Evolutionary conservation across 53 echinoderm and acorn worm species (phyloP).

Genomic region (Apostichopus leukothele): DNA sequence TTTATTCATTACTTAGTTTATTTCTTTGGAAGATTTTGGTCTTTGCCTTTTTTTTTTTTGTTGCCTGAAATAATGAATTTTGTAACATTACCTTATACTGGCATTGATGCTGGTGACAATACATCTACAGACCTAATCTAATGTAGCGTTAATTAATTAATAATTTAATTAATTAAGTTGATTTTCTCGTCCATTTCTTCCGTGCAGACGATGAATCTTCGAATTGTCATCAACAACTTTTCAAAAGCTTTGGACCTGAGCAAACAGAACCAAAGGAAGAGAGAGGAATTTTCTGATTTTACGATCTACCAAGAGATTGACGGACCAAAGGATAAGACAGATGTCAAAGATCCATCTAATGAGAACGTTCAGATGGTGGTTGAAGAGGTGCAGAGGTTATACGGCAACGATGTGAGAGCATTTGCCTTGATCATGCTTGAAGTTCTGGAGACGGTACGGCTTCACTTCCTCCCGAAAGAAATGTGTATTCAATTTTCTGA

Average conservation of each 20-base stretch:
- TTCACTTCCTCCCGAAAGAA: conserved; percentile 35
- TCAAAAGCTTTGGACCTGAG: conserved; percentile 78
- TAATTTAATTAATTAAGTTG: no score
- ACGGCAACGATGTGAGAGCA: conserved; percentile 84
- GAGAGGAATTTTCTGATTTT: conserved; percentile 47
- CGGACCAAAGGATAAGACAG: conserved; percentile 3
- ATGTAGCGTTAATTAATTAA: no score
- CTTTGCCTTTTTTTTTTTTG: no score
- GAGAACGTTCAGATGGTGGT: conserved; percentile 42
- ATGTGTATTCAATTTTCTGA: conserved; percentile 10
- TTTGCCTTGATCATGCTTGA: conserved; percentile 90
- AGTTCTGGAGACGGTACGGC: conserved; percentile 61
- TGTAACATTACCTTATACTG: no score
- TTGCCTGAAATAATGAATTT: no score
- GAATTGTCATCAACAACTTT: conserved; percentile 91
- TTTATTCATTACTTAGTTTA: no score
- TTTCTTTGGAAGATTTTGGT: no score
- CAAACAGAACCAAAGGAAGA: conserved; percentile 47
- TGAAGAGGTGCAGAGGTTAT: conserved; percentile 59
- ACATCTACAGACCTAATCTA: no score
- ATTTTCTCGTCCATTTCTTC: neutral
- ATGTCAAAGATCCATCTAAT: conserved; percentile 12
- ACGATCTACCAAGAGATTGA: conserved; percentile 54
- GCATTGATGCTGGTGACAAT: no score
- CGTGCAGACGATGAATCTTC: conserved; percentile 76